Conservation (phyloP, 1,140 invertebrate genomes). For the Apis cerana region DNA sequence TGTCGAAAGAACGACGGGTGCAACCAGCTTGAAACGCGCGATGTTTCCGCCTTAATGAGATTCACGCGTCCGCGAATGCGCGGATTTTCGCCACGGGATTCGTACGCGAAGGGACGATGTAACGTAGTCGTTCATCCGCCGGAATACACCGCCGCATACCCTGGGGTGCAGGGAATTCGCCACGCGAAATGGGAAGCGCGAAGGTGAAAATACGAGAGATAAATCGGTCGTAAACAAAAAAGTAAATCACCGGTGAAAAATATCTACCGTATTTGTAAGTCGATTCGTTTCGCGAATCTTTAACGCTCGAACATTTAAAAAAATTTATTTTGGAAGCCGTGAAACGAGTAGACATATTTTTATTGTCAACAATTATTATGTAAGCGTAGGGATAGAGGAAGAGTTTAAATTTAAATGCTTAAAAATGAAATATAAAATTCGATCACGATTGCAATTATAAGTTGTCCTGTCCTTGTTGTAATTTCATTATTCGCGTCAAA, state of each 20-base stretch:
- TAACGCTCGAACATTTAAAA: too few species aligned
- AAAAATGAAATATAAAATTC: too few species aligned
- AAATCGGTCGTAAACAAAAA: not conserved
- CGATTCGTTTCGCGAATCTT: too few species aligned
- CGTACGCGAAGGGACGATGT: not conserved
- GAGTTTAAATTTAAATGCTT: too few species aligned
- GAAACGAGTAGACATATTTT: too few species aligned
- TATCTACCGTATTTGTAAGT: too few species aligned
- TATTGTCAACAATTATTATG: too few species aligned
- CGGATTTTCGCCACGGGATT: conserved; percentile 13
- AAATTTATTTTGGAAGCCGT: too few species aligned
- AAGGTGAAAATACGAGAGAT: not conserved
- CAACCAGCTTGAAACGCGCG: conserved; percentile 28
- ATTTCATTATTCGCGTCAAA: not conserved
- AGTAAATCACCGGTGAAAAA: too few species aligned
- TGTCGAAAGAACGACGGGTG: conserved; percentile 19
- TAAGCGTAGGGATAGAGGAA: too few species aligned
- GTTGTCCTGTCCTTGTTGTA: not conserved
- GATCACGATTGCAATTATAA: not conserved
- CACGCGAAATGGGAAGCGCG: not conserved
- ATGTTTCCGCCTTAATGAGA: conserved; percentile 35
- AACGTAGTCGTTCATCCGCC: not conserved
- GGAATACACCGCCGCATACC: not conserved
- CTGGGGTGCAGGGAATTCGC: not conserved
- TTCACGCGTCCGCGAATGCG: conserved; percentile 35